Evolutionary conservation across 2,888 invertebrate genomes (phyloP).

Genomic region (Drosophila anceps): DNA sequence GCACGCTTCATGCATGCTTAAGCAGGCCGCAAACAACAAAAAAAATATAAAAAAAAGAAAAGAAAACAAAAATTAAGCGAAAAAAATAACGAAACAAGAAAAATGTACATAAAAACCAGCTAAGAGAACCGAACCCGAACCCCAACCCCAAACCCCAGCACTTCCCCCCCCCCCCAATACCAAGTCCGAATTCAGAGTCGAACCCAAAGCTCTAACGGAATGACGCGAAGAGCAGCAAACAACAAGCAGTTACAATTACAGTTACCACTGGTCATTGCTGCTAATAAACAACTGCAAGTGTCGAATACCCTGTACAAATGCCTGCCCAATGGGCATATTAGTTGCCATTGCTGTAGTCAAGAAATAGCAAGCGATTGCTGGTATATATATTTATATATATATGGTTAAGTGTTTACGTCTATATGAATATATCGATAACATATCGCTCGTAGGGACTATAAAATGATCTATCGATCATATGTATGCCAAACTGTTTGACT

Average conservation of each 20-base stretch:
- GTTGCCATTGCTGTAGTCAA: no score
- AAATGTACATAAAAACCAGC: slow-evolving; percentile 29
- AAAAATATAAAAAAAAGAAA: neutral
- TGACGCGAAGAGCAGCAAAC: slow-evolving; percentile 40
- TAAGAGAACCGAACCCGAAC: slow-evolving; percentile 39
- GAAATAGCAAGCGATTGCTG: neutral
- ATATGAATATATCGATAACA: neutral
- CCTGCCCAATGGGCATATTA: neutral
- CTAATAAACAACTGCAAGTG: slow-evolving; percentile 55
- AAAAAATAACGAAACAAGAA: slow-evolving; percentile 7
- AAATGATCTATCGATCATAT: neutral
- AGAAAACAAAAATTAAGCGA: slow-evolving; percentile 9
- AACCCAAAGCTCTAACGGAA: slow-evolving; percentile 36
- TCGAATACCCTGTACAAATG: slow-evolving; percentile 36
- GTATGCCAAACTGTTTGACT: neutral
- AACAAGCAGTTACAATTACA: slow-evolving; percentile 49
- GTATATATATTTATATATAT: neutral
- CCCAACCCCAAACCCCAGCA: neutral
- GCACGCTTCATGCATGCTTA: slow-evolving; percentile 74
- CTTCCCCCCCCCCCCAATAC: slow-evolving; percentile 11
- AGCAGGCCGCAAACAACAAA: slow-evolving; percentile 44
- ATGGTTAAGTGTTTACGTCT: neutral
- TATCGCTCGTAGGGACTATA: no score
- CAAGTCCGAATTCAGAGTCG: slow-evolving; percentile 27
- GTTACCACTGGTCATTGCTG: slow-evolving; percentile 43